A percentile compares a stretch with the other conserved stretches of the same genome.
phyloP scores from a whole-genome alignment of 2,888 invertebrate genomes.

The Dicranocentrus wangi region DNA sequence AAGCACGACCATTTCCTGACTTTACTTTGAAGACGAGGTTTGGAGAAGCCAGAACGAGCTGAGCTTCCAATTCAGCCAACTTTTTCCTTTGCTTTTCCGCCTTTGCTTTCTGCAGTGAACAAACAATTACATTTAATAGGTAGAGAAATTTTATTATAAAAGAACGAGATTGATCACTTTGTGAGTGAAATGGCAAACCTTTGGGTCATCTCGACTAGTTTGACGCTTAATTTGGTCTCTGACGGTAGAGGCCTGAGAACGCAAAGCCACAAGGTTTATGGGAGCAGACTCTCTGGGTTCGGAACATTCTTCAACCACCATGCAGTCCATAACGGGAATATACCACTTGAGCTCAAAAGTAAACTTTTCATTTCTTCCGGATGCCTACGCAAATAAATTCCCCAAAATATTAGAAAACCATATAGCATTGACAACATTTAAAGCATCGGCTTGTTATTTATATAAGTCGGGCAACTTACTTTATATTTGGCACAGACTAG shows the following conservation, averaged over 20 bases:
- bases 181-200: no score
- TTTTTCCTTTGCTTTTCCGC: conserved; percentile 91
- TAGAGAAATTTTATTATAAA: neutral
- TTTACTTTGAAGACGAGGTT: conserved; percentile 87
- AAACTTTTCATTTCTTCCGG: conserved; percentile 86
- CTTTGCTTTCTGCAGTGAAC: conserved; percentile 71
- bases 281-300: conserved; percentile 85
- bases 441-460: neutral
- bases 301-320: conserved; percentile 82
- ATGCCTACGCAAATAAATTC: conserved; percentile 78
- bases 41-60: conserved; percentile 91
- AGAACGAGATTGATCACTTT: no score
- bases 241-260: conserved; percentile 83
- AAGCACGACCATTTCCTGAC: conserved; percentile 79
- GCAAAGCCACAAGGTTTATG: conserved; percentile 87
- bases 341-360: conserved; percentile 96
- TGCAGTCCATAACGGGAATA: conserved; percentile 88
- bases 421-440: neutral
- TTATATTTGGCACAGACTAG: conserved; percentile 96
- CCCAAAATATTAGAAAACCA: neutral
- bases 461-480: conserved; percentile 75
- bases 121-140: neutral
- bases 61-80: conserved; percentile 90
- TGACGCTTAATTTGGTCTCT: conserved; percentile 89
- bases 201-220: conserved; percentile 81